A percentile compares a stretch with the other conserved stretches of the same genome.
Conservation (phyloP, 2,888 invertebrate genomes). For the Acleris literana region DNA sequence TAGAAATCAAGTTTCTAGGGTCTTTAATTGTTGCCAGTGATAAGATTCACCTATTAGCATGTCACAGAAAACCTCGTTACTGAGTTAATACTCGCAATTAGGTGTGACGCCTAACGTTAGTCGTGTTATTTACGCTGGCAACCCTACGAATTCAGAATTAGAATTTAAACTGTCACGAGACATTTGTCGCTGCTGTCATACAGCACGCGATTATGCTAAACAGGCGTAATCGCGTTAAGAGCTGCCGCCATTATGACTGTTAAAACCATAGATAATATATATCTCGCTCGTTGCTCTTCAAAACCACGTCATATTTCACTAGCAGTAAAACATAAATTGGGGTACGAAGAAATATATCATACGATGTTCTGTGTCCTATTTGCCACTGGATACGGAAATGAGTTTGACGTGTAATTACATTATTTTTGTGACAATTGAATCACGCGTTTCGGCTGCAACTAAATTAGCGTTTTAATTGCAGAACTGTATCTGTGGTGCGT, state of each 20-base stretch:
- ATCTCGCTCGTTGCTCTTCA: too few relatives aligned
- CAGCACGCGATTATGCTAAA: constrained; percentile 68
- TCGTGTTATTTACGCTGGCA: constrained; percentile 29
- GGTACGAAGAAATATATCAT: too few relatives aligned
- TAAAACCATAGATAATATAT: too few relatives aligned
- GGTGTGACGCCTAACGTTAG: background rate
- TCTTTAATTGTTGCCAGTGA: background rate
- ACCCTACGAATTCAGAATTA: constrained; percentile 53
- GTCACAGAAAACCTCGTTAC: background rate
- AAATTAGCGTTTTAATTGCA: constrained; percentile 48
- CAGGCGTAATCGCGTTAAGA: constrained; percentile 67
- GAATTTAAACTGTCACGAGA: constrained; percentile 54
- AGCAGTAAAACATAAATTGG: too few relatives aligned
- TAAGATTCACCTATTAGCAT: background rate
- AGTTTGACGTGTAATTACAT: constrained; percentile 77
- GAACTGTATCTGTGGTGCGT: constrained; percentile 19
- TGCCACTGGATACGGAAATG: constrained; percentile 49
- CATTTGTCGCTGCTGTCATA: constrained; percentile 36
- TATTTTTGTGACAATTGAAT: constrained; percentile 74
- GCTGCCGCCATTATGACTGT: constrained; percentile 54
- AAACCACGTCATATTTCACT: too few relatives aligned
- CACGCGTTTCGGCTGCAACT: constrained; percentile 57
- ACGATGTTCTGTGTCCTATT: too few relatives aligned
- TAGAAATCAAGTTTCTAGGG: too few relatives aligned
- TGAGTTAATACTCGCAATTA: background rate